phyloP scores from a whole-genome alignment of 2,113 vertebrate genomes.

The Antennarius striatus region DNA sequence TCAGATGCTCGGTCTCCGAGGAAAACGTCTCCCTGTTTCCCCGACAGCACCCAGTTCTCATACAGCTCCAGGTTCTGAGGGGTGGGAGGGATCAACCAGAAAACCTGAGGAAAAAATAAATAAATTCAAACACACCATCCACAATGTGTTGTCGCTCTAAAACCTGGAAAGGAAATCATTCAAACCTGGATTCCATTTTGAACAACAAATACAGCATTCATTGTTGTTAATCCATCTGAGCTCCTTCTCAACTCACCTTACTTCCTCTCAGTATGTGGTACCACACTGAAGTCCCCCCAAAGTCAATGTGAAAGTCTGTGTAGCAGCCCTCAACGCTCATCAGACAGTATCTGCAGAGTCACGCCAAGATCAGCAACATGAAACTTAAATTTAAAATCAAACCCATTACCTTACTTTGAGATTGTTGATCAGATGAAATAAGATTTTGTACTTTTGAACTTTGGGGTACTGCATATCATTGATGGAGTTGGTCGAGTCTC shows the following conservation, averaged over 20 bases:
- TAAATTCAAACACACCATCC: neutral
- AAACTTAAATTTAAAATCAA: neutral
- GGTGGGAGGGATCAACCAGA: constrained; percentile 97
- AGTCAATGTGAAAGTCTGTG: constrained; percentile 98
- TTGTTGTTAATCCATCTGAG: neutral
- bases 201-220: neutral
- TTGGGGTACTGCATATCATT: constrained; percentile 98
- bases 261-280: constrained; percentile 95
- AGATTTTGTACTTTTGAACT: constrained; percentile 88
- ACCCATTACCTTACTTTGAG: no score
- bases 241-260: constrained; percentile 81
- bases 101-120: constrained; percentile 81
- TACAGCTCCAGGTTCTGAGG: constrained; percentile 96
- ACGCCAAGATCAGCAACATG: neutral
- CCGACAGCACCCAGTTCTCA: constrained; percentile 97
- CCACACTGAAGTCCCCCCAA: constrained; percentile 98
- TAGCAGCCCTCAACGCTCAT: constrained; percentile 99
- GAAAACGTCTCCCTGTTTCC: constrained; percentile 97
- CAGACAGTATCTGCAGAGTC: constrained; percentile 88
- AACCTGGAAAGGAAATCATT: neutral
- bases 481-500: constrained; percentile 95
- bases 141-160: neutral
- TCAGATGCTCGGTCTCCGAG: constrained; percentile 90
- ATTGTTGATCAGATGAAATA: rapidly evolving
- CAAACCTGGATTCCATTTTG: no score